Base-by-base conservation (phyloP, 2,888 invertebrate genomes). In the Lottia scabra region DNA sequence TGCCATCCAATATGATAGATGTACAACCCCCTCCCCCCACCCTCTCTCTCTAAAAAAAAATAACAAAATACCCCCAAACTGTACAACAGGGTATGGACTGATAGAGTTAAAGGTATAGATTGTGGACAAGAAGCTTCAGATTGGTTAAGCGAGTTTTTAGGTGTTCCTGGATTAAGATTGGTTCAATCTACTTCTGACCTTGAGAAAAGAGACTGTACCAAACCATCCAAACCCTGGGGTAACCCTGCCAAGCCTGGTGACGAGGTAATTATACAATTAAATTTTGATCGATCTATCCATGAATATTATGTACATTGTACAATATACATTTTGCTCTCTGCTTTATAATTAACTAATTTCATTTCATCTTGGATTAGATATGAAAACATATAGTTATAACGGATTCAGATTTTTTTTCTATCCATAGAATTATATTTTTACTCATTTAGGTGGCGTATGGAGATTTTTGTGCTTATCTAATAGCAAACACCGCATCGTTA, bases 401-500 rank as follows among this genome's bases (percentile, higher is more conserved):
- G 5, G 5, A 38, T 38, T 38, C 5, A 38, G 5, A n/a, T n/a
- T n/a, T n/a, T 38, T 8, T 38, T 4, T 8, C 10, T 6, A 38
- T 10, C 38, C 5, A 38, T 38, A 30, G 8, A 38, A 38, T 5
- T 56, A 23, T 70, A 38, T 64, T 6, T 65, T 65, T 71, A 45
- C 56, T 65, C 38, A 76, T 82, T 84, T 72, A 78, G 46, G 79
- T 78, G 2, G 83, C 19, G 19, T 23, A 56, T 19, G 56, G 23
- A 27, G 83, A 84, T 70, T 82, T 78, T 73, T 72, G 79, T 23
- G 75, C 79, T 1, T 84, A 80, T 62, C 56, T 93, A 88, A 83
- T 95, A 30, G 91, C 94, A 79, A 93, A 93, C 83, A 91, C 92
- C 70, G 91, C 92, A 0, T 94, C 95, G 0, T 88, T 95, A 0